Evolutionary conservation across 2,113 vertebrate species (phyloP), one percentile per base, ranked within the genome.

Genomic region (Casuarius casuarius): DNA sequence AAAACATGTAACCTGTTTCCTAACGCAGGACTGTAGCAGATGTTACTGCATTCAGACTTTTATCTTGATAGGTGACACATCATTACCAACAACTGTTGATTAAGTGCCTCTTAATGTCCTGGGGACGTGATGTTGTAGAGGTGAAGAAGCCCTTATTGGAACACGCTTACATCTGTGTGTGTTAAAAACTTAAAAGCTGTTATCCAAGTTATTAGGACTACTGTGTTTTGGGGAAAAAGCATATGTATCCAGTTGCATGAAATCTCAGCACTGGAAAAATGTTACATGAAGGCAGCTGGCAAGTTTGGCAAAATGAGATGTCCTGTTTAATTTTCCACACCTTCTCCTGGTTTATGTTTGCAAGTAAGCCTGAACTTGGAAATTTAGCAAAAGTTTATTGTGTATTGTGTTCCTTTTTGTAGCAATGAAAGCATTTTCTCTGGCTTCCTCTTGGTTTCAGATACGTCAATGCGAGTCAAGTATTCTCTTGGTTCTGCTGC

Each of bases 31-130:
- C 54, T n/a, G 35, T 89, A 81, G 89, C 96, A 96, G 97, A 95
- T 97, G 96, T 95, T 97, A 91, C 80, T 89, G n/a, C 52, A 58
- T 97, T 86, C 89, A 93, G 84, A 94, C 91, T 95, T 93, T 90
- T 96, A 93, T 75, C 89, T 92, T 94, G 91, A 84, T 89, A 87
- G 89, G 96, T 96, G 93, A 91, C 94, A 81, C 56, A 67, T 95
- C 88, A 84, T 97, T 97, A 95, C 91, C 65, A 49, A 87, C 63
- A 95, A 88, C 92, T 92, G 86, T 96, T 96, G 96, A 97, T 94
- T 93, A 93, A 93, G 54, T 94, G 73, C 76, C 83, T 95, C 67
- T 83, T 75, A 68, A 35, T 93, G 78, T 96, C 95, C 25, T 48
- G 40, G 67, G 61, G 84, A 89, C 42, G 33, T 35, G 73, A 18